phyloP scores from a whole-genome alignment of 1,140 invertebrate species.

The Sycophaga agraensis region DNA sequence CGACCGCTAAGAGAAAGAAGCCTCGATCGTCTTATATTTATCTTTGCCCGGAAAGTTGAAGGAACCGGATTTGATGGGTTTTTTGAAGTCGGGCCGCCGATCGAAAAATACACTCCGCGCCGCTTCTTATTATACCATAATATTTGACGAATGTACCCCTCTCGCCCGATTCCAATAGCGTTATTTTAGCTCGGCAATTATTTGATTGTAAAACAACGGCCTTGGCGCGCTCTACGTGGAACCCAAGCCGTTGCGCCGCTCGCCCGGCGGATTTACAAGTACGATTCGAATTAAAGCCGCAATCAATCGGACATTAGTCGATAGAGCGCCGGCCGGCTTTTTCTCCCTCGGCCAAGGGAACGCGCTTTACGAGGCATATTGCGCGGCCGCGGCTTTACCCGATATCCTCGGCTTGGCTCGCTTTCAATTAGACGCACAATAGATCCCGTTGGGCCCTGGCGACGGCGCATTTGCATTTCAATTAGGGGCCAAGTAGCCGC shows the following conservation, averaged over 20 bases:
- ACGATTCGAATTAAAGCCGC: no score
- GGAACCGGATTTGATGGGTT: slow-evolving; percentile 27
- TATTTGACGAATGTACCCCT: slow-evolving; percentile 23
- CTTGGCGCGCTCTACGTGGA: slow-evolving; percentile 1
- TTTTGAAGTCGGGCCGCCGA: slow-evolving; percentile 24
- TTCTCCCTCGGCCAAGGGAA: no score
- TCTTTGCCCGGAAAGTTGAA: slow-evolving; percentile 26
- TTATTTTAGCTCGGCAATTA: slow-evolving; percentile 27
- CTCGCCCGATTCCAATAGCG: slow-evolving; percentile 25
- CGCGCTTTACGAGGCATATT: not conserved
- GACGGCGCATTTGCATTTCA: no score
- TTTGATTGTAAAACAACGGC: slow-evolving; percentile 16
- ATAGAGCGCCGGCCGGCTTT: no score
- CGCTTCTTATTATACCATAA: slow-evolving; percentile 7
- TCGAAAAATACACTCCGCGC: not conserved
- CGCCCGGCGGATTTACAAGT: not conserved
- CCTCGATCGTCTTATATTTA: slow-evolving; percentile 24
- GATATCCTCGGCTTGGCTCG: no score
- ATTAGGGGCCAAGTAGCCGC: no score
- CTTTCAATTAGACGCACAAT: no score
- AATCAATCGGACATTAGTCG: no score
- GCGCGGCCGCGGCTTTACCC: no score
- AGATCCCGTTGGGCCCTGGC: no score
- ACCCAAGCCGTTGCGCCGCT: not conserved
- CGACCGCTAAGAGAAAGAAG: slow-evolving; percentile 9